phyloP scores from a whole-genome alignment of 2,113 vertebrate species.

The Megaleporinus macrocephalus region DNA sequence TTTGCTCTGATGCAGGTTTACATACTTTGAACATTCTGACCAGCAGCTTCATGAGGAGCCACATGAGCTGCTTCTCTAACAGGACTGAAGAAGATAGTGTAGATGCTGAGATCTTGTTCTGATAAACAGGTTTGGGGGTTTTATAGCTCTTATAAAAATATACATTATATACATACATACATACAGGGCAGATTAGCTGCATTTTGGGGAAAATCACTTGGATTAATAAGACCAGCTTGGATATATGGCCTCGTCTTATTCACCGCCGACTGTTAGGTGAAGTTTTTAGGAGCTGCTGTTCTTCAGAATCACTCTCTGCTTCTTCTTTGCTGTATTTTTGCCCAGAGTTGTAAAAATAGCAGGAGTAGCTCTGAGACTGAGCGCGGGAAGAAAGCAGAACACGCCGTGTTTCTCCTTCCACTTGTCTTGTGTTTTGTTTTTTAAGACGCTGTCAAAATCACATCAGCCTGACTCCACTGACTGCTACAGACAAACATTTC shows the following conservation, averaged over 20 bases:
- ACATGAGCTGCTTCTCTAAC: too few relatives aligned
- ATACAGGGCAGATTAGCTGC: too few relatives aligned
- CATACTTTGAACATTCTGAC: too few relatives aligned
- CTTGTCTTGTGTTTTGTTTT: background rate
- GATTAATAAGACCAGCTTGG: too few relatives aligned
- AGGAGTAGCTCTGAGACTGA: constrained; percentile 1
- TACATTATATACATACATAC: too few relatives aligned
- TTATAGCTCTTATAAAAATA: too few relatives aligned
- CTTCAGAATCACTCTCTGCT: background rate
- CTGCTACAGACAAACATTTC: constrained; percentile 21
- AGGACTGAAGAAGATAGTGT: too few relatives aligned
- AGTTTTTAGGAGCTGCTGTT: constrained; percentile 25
- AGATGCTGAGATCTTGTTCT: too few relatives aligned
- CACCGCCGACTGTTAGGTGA: background rate
- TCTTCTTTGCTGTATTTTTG: constrained; percentile 10
- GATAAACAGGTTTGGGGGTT: too few relatives aligned
- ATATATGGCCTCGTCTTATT: constrained; percentile 18
- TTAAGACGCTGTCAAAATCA: constrained; percentile 37
- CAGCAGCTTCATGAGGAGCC: too few relatives aligned
- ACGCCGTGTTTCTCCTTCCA: background rate
- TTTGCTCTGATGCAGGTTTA: too few relatives aligned
- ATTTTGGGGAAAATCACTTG: too few relatives aligned
- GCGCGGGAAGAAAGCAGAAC: background rate
- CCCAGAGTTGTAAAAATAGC: constrained; percentile 38
- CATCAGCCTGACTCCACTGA: constrained; percentile 6